A percentile compares a stretch with the other conserved stretches of the same genome.
Conservation (phyloP, 2,888 invertebrate species). For the Rhagophthalmus giganteus region DNA sequence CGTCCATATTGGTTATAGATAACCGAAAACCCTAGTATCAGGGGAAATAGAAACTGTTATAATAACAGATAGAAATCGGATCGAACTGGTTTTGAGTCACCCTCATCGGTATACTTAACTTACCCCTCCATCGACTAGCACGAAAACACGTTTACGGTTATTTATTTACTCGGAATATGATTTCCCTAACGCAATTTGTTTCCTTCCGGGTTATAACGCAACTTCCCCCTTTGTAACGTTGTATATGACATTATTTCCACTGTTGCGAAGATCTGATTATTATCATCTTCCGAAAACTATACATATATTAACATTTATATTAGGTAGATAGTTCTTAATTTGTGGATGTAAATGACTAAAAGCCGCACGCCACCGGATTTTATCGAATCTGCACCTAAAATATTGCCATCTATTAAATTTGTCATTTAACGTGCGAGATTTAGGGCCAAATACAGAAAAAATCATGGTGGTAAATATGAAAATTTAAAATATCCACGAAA, state of each 20-base stretch:
- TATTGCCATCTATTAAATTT: too few species aligned
- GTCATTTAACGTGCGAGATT: too few species aligned
- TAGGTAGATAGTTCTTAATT: too few species aligned
- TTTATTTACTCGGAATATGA: slow-evolving; percentile 21
- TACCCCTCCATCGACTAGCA: slow-evolving; percentile 5
- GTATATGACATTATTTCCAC: slow-evolving; percentile 10
- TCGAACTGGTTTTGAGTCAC: slow-evolving; percentile 14
- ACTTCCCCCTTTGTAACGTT: slow-evolving; percentile 6
- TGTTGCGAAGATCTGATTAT: slow-evolving; percentile 1
- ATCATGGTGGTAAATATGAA: too few species aligned
- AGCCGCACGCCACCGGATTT: too few species aligned
- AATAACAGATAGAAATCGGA: slow-evolving; percentile 12
- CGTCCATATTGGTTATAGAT: slow-evolving; percentile 26
- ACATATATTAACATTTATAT: too few species aligned
- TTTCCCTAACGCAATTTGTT: slow-evolving; percentile 18
- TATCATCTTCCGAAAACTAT: too few species aligned
- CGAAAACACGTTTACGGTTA: slow-evolving; percentile 15
- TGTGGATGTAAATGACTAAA: too few species aligned
- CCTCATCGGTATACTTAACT: slow-evolving; percentile 13
- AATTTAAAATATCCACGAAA: too few species aligned
- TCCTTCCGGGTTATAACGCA: slow-evolving; percentile 13
- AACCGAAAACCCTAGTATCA: slow-evolving; percentile 10
- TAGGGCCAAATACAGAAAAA: too few species aligned
- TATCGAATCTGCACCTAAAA: too few species aligned
- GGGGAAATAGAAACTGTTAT: slow-evolving; percentile 11